Conservation (phyloP, 2,113 vertebrate species). For the Notothenia coriiceps region DNA sequence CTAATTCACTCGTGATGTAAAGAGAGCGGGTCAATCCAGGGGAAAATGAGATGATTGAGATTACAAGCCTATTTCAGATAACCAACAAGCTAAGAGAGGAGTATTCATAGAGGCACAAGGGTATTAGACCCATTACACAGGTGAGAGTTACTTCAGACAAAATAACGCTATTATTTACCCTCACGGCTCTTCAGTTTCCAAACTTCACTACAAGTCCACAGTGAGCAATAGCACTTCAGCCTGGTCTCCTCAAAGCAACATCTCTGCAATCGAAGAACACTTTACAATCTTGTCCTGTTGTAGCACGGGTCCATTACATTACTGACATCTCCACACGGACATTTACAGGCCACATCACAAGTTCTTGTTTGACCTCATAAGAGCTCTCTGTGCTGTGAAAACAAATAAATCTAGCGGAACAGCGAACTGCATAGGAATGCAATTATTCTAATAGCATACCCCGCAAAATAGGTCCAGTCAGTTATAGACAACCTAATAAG, state of each 20-base stretch:
- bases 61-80: conserved; percentile 67
- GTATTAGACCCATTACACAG: conserved; percentile 62
- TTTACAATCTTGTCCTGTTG: conserved; percentile 21
- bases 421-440: conserved; percentile 64
- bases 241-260: conserved; percentile 27
- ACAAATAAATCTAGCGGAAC: conserved; percentile 73
- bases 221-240: conserved; percentile 22
- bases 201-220: conserved; percentile 38
- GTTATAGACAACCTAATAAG: conserved; percentile 78
- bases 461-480: conserved; percentile 71
- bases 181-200: conserved; percentile 40
- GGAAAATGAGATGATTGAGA: conserved; percentile 76
- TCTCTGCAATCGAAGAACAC: neutral
- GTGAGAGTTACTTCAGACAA: conserved; percentile 64
- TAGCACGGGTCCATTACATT: conserved; percentile 44
- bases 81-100: conserved; percentile 52
- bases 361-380: conserved; percentile 75
- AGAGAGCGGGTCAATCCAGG: conserved; percentile 52
- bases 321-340: conserved; percentile 33
- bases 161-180: conserved; percentile 66
- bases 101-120: conserved; percentile 52
- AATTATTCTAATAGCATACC: conserved; percentile 80
- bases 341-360: conserved; percentile 59
- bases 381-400: conserved; percentile 65
- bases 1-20: conserved; percentile 74